These are phyloP conservation scores for Anastrepha obliqua DNA, from an alignment of 1,140 invertebrate genomes.

Conservation along the genomic window DNA sequence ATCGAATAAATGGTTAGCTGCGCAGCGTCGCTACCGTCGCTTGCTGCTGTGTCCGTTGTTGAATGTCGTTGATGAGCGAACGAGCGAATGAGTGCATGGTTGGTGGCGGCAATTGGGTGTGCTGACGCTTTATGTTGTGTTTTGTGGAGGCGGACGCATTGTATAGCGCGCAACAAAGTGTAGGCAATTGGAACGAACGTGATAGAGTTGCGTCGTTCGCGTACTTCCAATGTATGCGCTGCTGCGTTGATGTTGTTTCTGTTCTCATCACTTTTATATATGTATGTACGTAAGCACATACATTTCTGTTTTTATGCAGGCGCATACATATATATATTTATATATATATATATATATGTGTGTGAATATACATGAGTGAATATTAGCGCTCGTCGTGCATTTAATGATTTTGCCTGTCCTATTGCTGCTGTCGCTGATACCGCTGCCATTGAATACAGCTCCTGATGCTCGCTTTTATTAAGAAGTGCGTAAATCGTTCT, in stretches of 20 bases:
- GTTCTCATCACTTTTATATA: background rate
- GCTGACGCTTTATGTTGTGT: background rate
- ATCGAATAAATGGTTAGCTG: constrained; percentile 32
- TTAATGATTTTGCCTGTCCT: no score
- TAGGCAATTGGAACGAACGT: background rate
- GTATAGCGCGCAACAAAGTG: background rate
- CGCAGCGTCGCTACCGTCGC: background rate
- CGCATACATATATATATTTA: background rate
- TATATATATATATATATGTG: background rate
- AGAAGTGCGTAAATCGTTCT: constrained; percentile 3
- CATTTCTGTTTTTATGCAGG: background rate
- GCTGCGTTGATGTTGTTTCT: background rate
- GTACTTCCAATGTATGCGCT: background rate
- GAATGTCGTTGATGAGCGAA: constrained; percentile 15
- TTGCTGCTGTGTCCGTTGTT: constrained; percentile 8
- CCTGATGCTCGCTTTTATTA: background rate
- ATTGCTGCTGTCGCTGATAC: background rate
- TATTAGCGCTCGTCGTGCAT: background rate
- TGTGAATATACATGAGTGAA: no score
- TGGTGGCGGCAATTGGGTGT: background rate
- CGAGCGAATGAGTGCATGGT: background rate
- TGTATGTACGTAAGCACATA: background rate
- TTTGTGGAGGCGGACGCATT: constrained; percentile 41
- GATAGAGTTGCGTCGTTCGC: constrained; percentile 2
- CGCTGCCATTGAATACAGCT: background rate